These are phyloP conservation scores for Ceratina calcarata DNA, from an alignment of 1,140 invertebrate genomes.

Conservation along the genomic window DNA sequence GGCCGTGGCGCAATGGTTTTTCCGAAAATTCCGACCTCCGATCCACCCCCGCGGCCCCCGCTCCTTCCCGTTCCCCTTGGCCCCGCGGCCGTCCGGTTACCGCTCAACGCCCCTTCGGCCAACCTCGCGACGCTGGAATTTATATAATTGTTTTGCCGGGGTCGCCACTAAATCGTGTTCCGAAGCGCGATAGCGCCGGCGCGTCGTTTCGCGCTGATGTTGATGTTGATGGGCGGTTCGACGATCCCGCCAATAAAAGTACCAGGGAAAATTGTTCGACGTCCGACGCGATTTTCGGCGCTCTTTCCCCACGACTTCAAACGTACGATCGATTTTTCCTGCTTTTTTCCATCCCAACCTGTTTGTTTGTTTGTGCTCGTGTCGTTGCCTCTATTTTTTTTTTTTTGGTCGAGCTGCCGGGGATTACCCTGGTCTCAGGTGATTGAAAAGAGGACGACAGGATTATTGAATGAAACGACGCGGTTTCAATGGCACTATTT, in stretches of 20 bases:
- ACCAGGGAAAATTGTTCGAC: constrained; percentile 58
- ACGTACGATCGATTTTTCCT: constrained; percentile 25
- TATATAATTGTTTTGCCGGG: constrained; percentile 80
- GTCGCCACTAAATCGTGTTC: constrained; percentile 74
- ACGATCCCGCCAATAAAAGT: constrained; percentile 73
- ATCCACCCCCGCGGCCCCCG: not conserved
- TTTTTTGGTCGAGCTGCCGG: not conserved
- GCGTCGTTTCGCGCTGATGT: constrained; percentile 65
- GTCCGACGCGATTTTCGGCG: constrained; percentile 58
- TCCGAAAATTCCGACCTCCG: constrained; percentile 72
- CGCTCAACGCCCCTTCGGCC: not conserved
- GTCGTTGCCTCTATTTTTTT: not conserved
- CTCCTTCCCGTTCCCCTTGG: not conserved
- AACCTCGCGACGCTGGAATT: constrained; percentile 65
- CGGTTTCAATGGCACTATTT: not conserved
- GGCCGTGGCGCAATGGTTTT: constrained; percentile 72
- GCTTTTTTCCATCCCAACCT: not conserved
- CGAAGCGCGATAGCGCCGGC: constrained; percentile 66
- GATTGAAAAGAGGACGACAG: constrained; percentile 22
- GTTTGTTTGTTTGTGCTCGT: not conserved
- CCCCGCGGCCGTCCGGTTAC: not conserved
- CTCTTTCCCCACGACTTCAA: constrained; percentile 17
- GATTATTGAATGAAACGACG: constrained; percentile 9
- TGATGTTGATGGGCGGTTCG: constrained; percentile 72
- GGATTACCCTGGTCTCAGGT: constrained; percentile 11